Evolutionary conservation across 30 jellyfish, hydroid and myxozoan genomes (phyloP).

Genomic region (Hydractinia symbiolongicarpus): DNA sequence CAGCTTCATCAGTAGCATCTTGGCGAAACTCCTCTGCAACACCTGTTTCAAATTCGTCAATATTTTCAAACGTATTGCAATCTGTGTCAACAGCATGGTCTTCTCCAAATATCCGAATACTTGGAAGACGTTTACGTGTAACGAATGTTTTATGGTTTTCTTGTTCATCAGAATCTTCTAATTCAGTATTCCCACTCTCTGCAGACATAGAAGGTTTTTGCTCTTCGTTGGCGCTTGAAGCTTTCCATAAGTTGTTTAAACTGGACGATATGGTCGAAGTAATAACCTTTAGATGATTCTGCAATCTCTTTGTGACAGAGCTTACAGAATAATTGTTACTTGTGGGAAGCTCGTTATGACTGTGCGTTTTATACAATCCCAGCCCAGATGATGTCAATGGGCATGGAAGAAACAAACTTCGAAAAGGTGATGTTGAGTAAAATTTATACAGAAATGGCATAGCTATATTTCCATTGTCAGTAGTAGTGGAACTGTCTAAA

Average conservation of each 20-base stretch:
- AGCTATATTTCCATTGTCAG: neutral
- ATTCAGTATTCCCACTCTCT: no score
- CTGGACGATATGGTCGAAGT: conserved; percentile 26
- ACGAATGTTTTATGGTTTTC: neutral
- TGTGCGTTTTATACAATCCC: conserved; percentile 19
- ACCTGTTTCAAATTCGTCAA: conserved; percentile 52
- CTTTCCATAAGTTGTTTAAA: conserved; percentile 26
- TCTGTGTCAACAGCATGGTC: conserved; percentile 44
- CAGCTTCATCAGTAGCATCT: neutral
- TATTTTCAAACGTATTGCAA: conserved; percentile 33
- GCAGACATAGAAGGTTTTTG: neutral
- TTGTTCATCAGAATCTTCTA: neutral
- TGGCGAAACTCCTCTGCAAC: conserved; percentile 23
- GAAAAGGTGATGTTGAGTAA: conserved; percentile 58
- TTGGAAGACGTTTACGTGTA: conserved; percentile 24
- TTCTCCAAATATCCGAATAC: conserved; percentile 48
- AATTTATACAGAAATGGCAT: conserved; percentile 46
- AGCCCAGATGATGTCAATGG: conserved; percentile 65
- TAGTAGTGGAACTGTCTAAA: neutral
- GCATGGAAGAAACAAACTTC: conserved; percentile 54
- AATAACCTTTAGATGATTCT: conserved; percentile 12
- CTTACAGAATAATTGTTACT: neutral
- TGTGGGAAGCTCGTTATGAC: conserved; percentile 27
- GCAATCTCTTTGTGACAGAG: neutral
- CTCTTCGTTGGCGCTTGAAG: neutral